phyloP scores from a whole-genome alignment of 2,113 vertebrate species.

The Anas platyrhynchos region DNA sequence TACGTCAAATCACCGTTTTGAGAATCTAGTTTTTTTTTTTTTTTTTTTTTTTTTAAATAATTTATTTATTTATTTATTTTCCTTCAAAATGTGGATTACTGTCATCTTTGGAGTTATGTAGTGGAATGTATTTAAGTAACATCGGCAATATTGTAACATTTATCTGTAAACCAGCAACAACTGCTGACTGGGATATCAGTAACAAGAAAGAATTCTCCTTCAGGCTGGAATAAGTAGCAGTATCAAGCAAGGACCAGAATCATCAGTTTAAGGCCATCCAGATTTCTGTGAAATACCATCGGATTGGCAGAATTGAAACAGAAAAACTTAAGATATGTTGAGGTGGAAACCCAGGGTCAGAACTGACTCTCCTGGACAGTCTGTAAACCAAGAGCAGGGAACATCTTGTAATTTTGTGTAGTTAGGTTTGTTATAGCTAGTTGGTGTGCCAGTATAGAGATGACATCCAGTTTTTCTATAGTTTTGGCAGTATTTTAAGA shows the following conservation, averaged over 20 bases:
- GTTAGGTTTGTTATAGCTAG: neutral
- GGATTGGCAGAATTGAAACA: neutral
- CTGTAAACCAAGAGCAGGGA: neutral
- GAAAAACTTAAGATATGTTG: neutral
- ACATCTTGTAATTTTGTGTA: neutral
- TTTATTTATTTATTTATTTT: neutral
- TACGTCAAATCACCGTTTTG: neutral
- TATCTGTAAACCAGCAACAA: neutral
- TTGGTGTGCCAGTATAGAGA: neutral
- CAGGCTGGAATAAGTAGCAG: neutral
- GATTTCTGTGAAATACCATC: neutral
- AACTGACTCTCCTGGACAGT: neutral
- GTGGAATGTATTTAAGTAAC: neutral
- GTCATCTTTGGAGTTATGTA: neutral
- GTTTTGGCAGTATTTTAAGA: neutral
- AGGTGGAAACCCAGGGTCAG: neutral
- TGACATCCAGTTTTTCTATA: neutral
- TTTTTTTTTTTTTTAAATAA: no score
- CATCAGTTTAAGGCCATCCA: neutral
- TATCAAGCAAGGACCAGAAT: neutral
- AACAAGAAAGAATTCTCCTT: neutral
- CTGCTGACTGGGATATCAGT: neutral
- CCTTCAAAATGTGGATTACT: neutral
- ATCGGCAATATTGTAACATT: neutral
- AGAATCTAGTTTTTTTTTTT: neutral